Percentiles rank a stretch among this genome's conserved stretches.
phyloP scores from a whole-genome alignment of 2,888 invertebrate species.

The Heliconius ethilla region DNA sequence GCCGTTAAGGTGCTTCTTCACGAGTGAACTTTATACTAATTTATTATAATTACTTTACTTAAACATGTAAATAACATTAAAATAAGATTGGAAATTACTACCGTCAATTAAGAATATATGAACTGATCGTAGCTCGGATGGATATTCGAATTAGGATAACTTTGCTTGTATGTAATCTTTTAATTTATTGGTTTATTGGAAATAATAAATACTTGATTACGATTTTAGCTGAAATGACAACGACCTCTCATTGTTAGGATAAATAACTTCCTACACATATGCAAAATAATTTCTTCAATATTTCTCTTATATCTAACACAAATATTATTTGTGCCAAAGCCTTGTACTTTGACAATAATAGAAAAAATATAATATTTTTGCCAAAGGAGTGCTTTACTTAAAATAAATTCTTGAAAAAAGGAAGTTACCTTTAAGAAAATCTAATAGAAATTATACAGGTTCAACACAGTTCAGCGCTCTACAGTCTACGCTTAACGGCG shows the following conservation, averaged over 20 bases:
- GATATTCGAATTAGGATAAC: background rate
- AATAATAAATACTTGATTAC: background rate
- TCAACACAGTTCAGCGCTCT: slow-evolving; percentile 51
- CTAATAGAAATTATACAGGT: slow-evolving; percentile 35
- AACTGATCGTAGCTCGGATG: background rate
- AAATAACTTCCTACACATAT: background rate
- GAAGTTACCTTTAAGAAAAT: slow-evolving; percentile 11
- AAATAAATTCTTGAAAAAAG: background rate
- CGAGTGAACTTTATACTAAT: background rate
- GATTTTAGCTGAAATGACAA: background rate
- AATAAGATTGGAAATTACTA: background rate
- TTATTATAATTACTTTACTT: slow-evolving; percentile 7
- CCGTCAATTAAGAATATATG: background rate
- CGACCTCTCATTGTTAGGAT: background rate
- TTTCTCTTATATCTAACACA: background rate
- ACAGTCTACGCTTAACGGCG: slow-evolving; percentile 28
- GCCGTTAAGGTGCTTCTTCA: slow-evolving; percentile 26
- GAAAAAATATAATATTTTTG: background rate
- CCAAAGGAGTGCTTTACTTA: background rate
- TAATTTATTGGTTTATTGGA: background rate
- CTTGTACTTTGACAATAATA: background rate
- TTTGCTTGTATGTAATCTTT: background rate
- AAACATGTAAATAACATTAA: background rate
- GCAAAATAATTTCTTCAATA: background rate
- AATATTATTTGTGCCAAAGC: background rate